Evolutionary conservation across 2,797 vertebrate species (phyloP).

Genomic region (Bovichtus variegatus): DNA sequence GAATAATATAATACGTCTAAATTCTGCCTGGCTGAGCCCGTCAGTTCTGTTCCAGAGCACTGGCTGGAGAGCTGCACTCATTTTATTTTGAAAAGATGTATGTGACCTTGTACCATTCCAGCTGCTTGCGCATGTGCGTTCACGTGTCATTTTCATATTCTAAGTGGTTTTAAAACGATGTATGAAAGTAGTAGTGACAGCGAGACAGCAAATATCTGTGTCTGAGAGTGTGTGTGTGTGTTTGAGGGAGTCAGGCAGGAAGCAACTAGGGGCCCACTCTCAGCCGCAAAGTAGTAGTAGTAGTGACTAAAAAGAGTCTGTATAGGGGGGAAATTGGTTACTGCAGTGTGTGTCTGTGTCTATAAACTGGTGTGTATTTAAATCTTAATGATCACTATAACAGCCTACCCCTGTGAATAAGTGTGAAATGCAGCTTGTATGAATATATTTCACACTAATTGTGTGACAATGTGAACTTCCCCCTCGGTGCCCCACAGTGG

Average conservation of each 20-base stretch:
- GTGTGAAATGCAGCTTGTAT: constrained; percentile 6
- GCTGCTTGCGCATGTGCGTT: neutral
- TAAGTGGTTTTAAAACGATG: neutral
- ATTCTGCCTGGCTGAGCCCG: neutral
- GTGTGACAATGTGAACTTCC: constrained; percentile 26
- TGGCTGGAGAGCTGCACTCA: neutral
- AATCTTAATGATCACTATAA: neutral
- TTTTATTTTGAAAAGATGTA: neutral
- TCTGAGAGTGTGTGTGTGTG: constrained; percentile 1
- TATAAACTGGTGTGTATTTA: neutral
- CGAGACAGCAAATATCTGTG: neutral
- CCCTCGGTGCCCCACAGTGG: neutral
- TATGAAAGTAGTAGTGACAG: constrained; percentile 4
- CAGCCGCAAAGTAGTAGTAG: constrained; percentile 86
- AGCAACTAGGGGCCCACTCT: constrained; percentile 81
- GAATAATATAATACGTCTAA: constrained; percentile 27
- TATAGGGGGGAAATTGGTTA: neutral
- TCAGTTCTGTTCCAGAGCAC: neutral
- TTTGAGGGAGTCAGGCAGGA: constrained; percentile 86
- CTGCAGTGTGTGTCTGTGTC: neutral
- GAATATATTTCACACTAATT: neutral
- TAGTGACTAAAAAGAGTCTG: constrained; percentile 82
- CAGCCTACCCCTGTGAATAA: neutral
- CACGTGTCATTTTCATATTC: neutral
- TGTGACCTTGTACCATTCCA: neutral